Evolutionary conservation across 2,888 invertebrate genomes (phyloP).

Genomic region (Agrotis exclamationis): DNA sequence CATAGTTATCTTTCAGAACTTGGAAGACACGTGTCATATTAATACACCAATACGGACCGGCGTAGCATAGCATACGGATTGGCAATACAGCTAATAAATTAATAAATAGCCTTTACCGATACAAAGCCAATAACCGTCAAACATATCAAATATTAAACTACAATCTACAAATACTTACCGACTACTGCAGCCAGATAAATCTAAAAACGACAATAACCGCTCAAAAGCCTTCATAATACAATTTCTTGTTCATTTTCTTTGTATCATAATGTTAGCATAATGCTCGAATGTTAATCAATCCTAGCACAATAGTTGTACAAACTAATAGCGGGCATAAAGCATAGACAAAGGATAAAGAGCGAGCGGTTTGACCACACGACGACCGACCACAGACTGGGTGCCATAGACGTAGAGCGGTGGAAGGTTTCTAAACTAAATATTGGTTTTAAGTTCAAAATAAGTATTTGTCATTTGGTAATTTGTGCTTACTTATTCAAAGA

Average conservation of each 20-base stretch:
- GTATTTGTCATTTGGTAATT: too few relatives aligned
- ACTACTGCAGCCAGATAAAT: constrained; percentile 19
- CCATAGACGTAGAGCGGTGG: constrained; percentile 53
- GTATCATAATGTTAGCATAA: constrained; percentile 35
- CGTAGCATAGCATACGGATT: too few relatives aligned
- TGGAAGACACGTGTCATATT: too few relatives aligned
- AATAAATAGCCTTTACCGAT: background rate
- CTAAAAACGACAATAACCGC: constrained; percentile 14
- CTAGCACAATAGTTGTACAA: constrained; percentile 72
- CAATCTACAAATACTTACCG: constrained; percentile 9
- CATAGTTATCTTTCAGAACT: too few relatives aligned
- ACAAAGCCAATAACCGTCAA: constrained; percentile 15
- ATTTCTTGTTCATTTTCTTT: constrained; percentile 52
- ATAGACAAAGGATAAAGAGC: constrained; percentile 78
- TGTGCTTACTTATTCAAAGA: too few relatives aligned
- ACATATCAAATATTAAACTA: background rate
- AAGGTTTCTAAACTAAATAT: constrained; percentile 19
- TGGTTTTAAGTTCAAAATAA: background rate
- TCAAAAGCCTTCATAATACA: constrained; percentile 28
- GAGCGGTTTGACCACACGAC: constrained; percentile 75
- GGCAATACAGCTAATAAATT: too few relatives aligned
- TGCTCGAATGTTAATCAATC: constrained; percentile 76
- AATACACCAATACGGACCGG: too few relatives aligned
- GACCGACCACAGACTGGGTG: constrained; percentile 66
- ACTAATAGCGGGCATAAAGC: constrained; percentile 77